A percentile compares a stretch with the other conserved stretches of the same genome.
phyloP scores from a whole-genome alignment of 2,113 vertebrate species.

The Paratilapia polleni region DNA sequence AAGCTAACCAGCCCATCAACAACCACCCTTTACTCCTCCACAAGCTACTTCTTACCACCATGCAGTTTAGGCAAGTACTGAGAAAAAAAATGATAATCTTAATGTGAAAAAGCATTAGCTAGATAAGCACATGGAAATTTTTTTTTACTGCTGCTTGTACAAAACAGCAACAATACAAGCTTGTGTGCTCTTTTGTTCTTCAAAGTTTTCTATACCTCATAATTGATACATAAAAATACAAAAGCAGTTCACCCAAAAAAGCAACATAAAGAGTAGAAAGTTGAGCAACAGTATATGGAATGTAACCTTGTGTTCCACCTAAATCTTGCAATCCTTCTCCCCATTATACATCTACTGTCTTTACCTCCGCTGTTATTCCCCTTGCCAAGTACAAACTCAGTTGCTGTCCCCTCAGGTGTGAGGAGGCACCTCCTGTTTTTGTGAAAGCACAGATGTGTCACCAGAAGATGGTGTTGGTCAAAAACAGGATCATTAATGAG shows the following conservation, averaged over 20 bases:
- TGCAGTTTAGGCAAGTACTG: slow-evolving; percentile 74
- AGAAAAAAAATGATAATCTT: slow-evolving; percentile 58
- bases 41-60: slow-evolving; percentile 71
- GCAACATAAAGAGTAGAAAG: slow-evolving; percentile 45
- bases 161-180: slow-evolving; percentile 67
- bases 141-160: slow-evolving; percentile 58
- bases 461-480: slow-evolving; percentile 41
- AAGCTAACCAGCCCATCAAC: slow-evolving; percentile 61
- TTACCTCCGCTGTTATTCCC: slow-evolving; percentile 15
- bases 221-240: slow-evolving; percentile 70
- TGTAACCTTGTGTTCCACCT: slow-evolving; percentile 65
- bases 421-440: slow-evolving; percentile 20
- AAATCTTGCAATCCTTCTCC: slow-evolving; percentile 28
- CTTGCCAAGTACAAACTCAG: slow-evolving; percentile 7
- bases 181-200: slow-evolving; percentile 68
- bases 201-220: slow-evolving; percentile 63
- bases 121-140: slow-evolving; percentile 53
- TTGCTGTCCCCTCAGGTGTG: slow-evolving; percentile 2
- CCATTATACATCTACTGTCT: not conserved
- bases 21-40: slow-evolving; percentile 53
- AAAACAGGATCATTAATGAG: slow-evolving; percentile 34
- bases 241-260: slow-evolving; percentile 55
- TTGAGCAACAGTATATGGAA: slow-evolving; percentile 74
- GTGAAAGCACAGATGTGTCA: slow-evolving; percentile 38
- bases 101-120: slow-evolving; percentile 67